A percentile compares a stretch with the other conserved stretches of the same genome.
These are phyloP conservation scores for Pocota personata DNA, from an alignment of 2,888 invertebrate species.

Conservation along the genomic window DNA sequence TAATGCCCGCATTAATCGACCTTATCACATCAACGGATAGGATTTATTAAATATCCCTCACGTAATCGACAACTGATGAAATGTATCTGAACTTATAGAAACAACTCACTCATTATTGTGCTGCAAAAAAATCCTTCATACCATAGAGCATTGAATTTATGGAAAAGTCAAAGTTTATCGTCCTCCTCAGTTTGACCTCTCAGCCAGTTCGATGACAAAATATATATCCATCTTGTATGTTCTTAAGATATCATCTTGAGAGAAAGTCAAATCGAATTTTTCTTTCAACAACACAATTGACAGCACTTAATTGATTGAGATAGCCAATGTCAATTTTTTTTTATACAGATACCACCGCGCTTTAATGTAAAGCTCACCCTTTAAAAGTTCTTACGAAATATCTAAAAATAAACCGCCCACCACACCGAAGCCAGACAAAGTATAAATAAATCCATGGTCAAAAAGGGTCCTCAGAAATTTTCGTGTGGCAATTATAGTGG, in stretches of 20 bases:
- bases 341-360: background rate
- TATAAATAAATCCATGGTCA: constrained; percentile 41
- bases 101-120: too few relatives aligned
- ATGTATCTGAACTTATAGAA: too few relatives aligned
- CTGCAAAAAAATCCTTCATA: background rate
- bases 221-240: constrained; percentile 40
- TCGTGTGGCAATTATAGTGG: constrained; percentile 53
- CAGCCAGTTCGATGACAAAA: constrained; percentile 5
- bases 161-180: background rate
- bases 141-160: background rate
- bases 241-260: constrained; percentile 7
- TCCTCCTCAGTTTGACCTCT: background rate
- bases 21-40: too few relatives aligned
- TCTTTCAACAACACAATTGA: constrained; percentile 45
- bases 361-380: constrained; percentile 11
- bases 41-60: too few relatives aligned
- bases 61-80: too few relatives aligned
- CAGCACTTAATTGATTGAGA: constrained; percentile 66
- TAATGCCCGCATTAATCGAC: too few relatives aligned
- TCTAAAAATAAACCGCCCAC: constrained; percentile 39
- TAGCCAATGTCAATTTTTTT: constrained; percentile 60
- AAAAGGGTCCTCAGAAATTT: constrained; percentile 43
- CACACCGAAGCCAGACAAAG: background rate
- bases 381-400: constrained; percentile 13
- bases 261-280: constrained; percentile 46